Percentiles rank a stretch among this genome's conserved stretches.
Evolutionary conservation across 2,797 vertebrate species (phyloP).

Genomic region (Ciconia nigra): DNA sequence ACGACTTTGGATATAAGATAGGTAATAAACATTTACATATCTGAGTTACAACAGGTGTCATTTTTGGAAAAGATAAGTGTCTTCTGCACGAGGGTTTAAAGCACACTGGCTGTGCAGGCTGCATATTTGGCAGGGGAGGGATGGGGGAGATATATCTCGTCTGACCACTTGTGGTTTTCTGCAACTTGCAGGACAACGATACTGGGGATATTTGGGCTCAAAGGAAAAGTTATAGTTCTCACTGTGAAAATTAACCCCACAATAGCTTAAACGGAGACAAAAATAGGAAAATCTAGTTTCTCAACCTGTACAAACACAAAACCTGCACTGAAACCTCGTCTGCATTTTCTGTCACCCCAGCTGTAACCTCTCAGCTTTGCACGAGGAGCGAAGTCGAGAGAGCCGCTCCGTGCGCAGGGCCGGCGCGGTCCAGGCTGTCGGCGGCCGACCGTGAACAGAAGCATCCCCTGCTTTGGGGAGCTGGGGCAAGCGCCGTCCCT

Average conservation of each 20-base stretch:
- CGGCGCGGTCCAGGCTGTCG: accelerated
- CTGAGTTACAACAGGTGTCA: not conserved
- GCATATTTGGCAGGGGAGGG: not conserved
- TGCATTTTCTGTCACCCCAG: not conserved
- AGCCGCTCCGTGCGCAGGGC: not conserved
- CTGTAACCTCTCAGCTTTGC: not conserved
- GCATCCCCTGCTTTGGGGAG: not conserved
- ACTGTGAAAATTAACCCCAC: not conserved
- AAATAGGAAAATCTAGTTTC: accelerated
- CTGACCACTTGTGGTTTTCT: not conserved
- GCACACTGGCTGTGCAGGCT: not conserved
- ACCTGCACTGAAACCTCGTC: not conserved
- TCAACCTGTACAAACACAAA: accelerated
- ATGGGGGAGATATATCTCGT: not conserved
- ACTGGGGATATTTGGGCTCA: not conserved
- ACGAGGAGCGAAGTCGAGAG: not conserved
- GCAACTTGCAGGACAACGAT: not conserved
- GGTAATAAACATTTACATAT: not conserved
- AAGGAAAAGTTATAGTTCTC: not conserved
- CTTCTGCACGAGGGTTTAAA: not conserved
- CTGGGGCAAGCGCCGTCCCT: not conserved
- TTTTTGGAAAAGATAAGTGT: not conserved
- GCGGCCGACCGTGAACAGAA: not conserved
- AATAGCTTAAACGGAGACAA: not conserved
- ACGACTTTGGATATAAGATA: accelerated